These are phyloP conservation scores for Eurystomus glaucurus DNA, from an alignment of 2,797 vertebrate species.

Conservation along the genomic window DNA sequence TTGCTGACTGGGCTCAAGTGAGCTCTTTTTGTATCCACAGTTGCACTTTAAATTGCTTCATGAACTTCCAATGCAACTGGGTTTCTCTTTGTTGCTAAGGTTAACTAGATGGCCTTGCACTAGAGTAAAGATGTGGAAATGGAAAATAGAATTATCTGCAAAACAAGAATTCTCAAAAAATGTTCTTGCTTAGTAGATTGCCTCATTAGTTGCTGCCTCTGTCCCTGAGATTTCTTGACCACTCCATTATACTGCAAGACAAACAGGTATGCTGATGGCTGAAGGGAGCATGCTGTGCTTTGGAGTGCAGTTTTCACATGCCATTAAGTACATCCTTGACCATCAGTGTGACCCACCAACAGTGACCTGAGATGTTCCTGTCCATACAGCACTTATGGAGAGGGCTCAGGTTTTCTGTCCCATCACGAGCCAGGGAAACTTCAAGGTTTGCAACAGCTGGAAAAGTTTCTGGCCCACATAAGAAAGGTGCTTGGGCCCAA, in stretches of 20 bases:
- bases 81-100: background rate
- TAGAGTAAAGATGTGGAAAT: background rate
- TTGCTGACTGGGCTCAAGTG: background rate
- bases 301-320: background rate
- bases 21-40: background rate
- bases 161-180: background rate
- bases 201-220: background rate
- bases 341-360: background rate
- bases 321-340: background rate
- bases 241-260: background rate
- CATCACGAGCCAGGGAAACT: background rate
- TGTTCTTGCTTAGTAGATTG: background rate
- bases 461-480: background rate
- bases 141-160: background rate
- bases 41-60: background rate
- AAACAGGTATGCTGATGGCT: background rate
- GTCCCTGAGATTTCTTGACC: background rate
- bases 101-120: background rate
- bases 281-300: background rate
- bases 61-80: background rate
- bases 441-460: background rate
- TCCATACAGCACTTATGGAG: background rate
- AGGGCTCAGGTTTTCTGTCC: background rate
- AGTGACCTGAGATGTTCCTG: background rate
- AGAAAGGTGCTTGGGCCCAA: background rate